Evolutionary conservation across 2,888 invertebrate genomes (phyloP), one percentile per base, ranked within the genome.

Genomic region (Cryptocephalus moraei): DNA sequence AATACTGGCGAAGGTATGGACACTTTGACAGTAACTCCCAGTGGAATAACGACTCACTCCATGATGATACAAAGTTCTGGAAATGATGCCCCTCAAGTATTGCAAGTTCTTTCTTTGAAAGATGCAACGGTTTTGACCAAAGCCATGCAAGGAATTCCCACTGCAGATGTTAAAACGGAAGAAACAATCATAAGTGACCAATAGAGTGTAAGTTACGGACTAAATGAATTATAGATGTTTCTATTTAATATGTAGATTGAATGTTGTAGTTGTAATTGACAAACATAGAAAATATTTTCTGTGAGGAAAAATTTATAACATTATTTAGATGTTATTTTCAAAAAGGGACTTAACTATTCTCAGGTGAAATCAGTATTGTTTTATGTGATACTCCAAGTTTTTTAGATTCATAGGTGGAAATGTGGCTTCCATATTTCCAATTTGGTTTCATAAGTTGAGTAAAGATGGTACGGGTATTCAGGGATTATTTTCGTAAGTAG

Each of bases 91-190:
- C 82, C 84, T 39, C 89, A 90, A 72, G 84, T 82, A 52, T 75
- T 90, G 62, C 89, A 90, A 72, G 89, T 91, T 60, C 79, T 91
- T 63, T 88, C 86, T 49, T 76, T 90, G 53, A 90, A 90, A 73
- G 90, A 91, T 70, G 87, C 88, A 54, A 84, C 86, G 51, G 83
- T 81, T 51, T 77, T 89, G 57, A 83, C 84, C 59, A 88, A 89
- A 72, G 86, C 86, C 46, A 86, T 89, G 84, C 84, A 80, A 62
- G 72, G 72, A 47, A 77, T 79, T 53, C 22, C 22, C 6, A 22
- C 22, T 6, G 76, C 80, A 59, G 85, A 83, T 65, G 82, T 84
- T 52, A 85, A 85, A 73, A 74, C 81, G 45, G 84, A 85, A 67
- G 82, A 83, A 49, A 81, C 81, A 49, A 78, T 74, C 51, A 67